Conservation (phyloP, 1,140 invertebrate species). For the Metaphire vulgaris region DNA sequence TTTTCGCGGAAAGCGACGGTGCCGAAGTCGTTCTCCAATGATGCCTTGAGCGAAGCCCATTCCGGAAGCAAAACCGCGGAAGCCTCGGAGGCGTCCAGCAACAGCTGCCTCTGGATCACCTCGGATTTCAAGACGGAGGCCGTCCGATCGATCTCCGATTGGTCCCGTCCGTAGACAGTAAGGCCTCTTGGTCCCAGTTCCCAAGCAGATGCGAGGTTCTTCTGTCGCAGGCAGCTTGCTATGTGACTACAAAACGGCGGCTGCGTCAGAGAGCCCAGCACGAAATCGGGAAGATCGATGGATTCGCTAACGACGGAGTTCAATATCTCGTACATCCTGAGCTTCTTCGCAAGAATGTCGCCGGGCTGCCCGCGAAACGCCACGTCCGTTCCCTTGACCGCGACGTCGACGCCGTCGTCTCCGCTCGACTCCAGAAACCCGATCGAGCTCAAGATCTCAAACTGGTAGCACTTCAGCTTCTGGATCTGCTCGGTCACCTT, state of each 20-base stretch:
- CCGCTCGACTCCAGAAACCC: neutral
- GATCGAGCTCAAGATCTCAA: neutral
- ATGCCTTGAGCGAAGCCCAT: neutral
- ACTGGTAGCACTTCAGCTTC: neutral
- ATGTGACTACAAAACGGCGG: neutral
- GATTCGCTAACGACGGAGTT: neutral
- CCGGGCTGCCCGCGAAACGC: neutral
- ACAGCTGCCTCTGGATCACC: neutral
- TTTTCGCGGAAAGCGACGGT: neutral
- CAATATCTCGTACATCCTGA: neutral
- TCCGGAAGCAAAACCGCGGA: neutral
- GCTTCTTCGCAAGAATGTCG: neutral
- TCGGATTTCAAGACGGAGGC: neutral
- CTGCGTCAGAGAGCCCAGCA: neutral
- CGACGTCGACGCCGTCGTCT: neutral
- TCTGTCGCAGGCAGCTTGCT: neutral
- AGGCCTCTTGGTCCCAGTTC: neutral
- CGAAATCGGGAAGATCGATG: neutral
- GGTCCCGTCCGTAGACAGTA: neutral
- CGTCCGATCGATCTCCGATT: neutral
- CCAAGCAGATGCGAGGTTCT: neutral
- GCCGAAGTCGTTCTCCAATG: neutral
- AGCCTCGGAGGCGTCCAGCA: neutral
- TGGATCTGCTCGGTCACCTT: neutral
- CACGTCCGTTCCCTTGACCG: neutral